Base-by-base conservation (phyloP, 2,888 invertebrate species). In the Baccha elongata region DNA sequence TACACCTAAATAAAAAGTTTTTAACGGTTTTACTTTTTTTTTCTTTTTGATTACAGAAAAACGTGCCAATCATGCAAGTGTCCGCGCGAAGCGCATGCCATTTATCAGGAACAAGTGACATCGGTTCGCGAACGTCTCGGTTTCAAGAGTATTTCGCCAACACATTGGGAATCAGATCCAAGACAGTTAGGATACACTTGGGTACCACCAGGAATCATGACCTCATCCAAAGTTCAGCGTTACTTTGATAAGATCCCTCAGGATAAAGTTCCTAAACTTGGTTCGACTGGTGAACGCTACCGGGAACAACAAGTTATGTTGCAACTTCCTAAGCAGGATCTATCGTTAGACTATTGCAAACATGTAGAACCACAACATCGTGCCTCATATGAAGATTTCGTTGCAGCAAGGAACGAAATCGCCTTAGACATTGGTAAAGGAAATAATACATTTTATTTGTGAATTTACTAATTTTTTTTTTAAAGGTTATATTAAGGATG, bases 271-370 rank as follows among this genome's bases (percentile, higher is more conserved):
- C 96, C 96, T 44, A 92, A 93, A 84, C 88, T 94, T 79, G 95
- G 95, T 83, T 93, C 95, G n/a, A 92, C 93, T 46, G 97, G 97
- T 3, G 97, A 97, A 90, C 93, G 94, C 85, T 93, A 95, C 89
- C 92, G 97, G 58, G 95, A 95, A 88, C 93, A 94, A 87, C 96
- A 97, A 88, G 92, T 99, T 87, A 95, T 97, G 85, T 92, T 93
- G 84, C 99, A 99, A 91, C 92, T 99, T 88, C 99, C 99, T 42
- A 96, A 96, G 90, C 98, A 98, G 92, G 99, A 99, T 90, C 93
- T 99, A 75, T 96, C 97, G 7, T 92, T 96, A 86, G 94, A 95
- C 65, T 97, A 98, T 89, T 98, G 98, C 91, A 94, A 95, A 88
- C 96, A 97, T 90, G 93, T 99, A 75, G 96, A 96, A 85, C 87